Base-by-base conservation (phyloP, 1,140 invertebrate species). In the Cardiocondyla obscurior region DNA sequence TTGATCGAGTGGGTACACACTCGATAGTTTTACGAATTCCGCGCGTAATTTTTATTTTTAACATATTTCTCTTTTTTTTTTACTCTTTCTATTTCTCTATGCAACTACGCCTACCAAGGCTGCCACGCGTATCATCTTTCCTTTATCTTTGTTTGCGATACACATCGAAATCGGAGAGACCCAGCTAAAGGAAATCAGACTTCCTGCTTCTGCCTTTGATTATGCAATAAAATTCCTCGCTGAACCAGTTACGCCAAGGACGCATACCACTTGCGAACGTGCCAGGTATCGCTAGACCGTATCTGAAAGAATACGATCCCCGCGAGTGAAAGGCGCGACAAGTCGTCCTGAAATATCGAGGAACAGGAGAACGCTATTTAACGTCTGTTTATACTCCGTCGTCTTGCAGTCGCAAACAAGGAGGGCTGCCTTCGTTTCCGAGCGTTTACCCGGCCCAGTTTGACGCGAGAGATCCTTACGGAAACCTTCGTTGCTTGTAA, bases 211-310 rank as follows among this genome's bases (percentile, higher is more conserved):
- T 25, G 51, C 70, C 25, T 42, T 12, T 49, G 85, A 86, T 88
- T 88, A 87, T 84, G 86, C 85, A 88, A 88, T 67, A 42, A 44
- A 74, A 84, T 88, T 86, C 82, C 74, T 64, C 82, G n/a, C n/a
- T n/a, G 76, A 81, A 84, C 86, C 70, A 88, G 85, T 88, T 88
- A 77, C 79, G 10, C 42, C 85, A 88, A 88, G 86, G 85, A 84
- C 82, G 76, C 67, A 70, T 64, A 86, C 69, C 67, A 57, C 57
- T 51, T 53, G n/a, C 2, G 46, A 33, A 42, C 60, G 44, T 57
- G 28, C 49, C 3, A 74, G 2, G 36, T 46, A 44, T 49, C 44
- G 1, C 25, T 70, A 67, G 57, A 64, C 36, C 51, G 55, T 58
- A 77, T 74, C 51, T 53, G 30, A 51, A 67, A 30, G 46, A 46